These are phyloP conservation scores for Proisotoma minuta DNA, from an alignment of 2,888 invertebrate species.

Conservation along the genomic window DNA sequence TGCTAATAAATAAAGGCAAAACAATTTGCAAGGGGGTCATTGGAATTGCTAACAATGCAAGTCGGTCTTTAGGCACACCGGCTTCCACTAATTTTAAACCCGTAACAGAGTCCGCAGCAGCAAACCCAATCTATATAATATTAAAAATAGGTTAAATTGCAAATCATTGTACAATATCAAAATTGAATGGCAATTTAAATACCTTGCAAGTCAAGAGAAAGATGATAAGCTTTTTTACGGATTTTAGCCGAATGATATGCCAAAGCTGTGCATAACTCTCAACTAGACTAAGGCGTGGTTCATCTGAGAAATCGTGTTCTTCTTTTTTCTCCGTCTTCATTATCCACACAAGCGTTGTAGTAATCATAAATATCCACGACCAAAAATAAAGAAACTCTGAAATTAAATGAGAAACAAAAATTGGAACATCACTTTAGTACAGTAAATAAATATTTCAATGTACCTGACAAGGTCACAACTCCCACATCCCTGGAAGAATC, in stretches of 20 bases:
- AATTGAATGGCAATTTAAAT: too few species aligned
- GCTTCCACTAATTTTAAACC: conserved; percentile 91
- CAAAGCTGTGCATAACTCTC: conserved; percentile 78
- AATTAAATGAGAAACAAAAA: not conserved
- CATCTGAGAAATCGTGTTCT: conserved; percentile 53
- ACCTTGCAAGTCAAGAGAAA: conserved; percentile 89
- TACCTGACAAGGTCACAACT: conserved; percentile 51
- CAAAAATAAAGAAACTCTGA: conserved; percentile 81
- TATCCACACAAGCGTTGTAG: conserved; percentile 82
- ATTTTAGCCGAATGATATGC: conserved; percentile 75
- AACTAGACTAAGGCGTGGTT: conserved; percentile 53
- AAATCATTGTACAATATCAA: conserved; percentile 10
- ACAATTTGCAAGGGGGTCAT: conserved; percentile 90
- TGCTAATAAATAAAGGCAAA: conserved; percentile 76
- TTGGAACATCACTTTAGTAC: not conserved
- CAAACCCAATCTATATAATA: conserved; percentile 74
- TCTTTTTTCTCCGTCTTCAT: conserved; percentile 72
- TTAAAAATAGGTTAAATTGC: not conserved
- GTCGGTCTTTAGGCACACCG: conserved; percentile 90
- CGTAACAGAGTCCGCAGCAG: conserved; percentile 91
- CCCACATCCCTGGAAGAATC: conserved; percentile 54
- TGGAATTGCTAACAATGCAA: conserved; percentile 88
- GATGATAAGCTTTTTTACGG: conserved; percentile 70
- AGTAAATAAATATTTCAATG: not conserved
- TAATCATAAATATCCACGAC: conserved; percentile 84